Conservation (phyloP, 2,888 invertebrate species). For the Yponomeuta plumbellus region DNA sequence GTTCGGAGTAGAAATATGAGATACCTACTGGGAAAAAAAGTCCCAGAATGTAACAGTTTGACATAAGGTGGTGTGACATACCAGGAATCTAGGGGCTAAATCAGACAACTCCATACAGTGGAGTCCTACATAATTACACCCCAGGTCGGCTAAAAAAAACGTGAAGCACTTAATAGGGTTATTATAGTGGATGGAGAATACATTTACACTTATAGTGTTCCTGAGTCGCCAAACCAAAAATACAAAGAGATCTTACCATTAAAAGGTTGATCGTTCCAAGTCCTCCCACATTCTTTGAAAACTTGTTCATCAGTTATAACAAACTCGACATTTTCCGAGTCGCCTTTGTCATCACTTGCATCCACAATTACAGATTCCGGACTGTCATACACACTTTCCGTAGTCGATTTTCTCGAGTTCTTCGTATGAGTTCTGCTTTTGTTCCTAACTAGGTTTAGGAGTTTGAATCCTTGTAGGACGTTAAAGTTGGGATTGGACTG, state of each 20-base stretch:
- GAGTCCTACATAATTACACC: too few species aligned
- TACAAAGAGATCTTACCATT: constrained; percentile 20
- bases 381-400: constrained; percentile 20
- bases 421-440: constrained; percentile 37
- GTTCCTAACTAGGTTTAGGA: constrained; percentile 48
- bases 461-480: constrained; percentile 59
- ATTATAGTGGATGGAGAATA: not conserved
- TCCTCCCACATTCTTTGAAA: constrained; percentile 47
- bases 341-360: constrained; percentile 22
- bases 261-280: constrained; percentile 23
- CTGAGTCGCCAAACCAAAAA: not conserved
- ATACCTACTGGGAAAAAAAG: too few species aligned
- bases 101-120: too few species aligned
- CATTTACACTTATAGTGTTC: not conserved
- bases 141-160: too few species aligned
- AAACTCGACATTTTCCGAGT: constrained; percentile 29
- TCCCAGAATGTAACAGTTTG: too few species aligned
- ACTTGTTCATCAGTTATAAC: constrained; percentile 38
- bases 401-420: constrained; percentile 31
- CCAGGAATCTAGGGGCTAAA: too few species aligned
- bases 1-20: too few species aligned
- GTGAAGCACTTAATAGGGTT: too few species aligned
- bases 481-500: constrained; percentile 61
- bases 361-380: constrained; percentile 5
- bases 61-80: too few species aligned